Conservation (phyloP, 2,888 invertebrate genomes). For the Biston stratarius region DNA sequence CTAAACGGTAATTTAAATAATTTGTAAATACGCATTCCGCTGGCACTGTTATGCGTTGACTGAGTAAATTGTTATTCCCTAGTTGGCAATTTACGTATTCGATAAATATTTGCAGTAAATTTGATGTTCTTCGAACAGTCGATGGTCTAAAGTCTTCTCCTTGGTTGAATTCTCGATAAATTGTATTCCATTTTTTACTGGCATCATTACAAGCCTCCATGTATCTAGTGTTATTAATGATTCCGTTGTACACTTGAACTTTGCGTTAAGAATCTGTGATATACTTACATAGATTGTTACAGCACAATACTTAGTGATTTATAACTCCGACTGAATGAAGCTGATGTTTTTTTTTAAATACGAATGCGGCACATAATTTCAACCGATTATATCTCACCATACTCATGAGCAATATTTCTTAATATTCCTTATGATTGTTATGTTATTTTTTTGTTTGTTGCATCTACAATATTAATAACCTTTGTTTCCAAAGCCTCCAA, state of each 20-base stretch:
- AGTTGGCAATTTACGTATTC: conserved; percentile 27
- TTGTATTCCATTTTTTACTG: conserved; percentile 28
- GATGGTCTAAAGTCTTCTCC: neutral
- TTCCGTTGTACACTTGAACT: conserved; percentile 39
- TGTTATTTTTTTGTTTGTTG: conserved; percentile 4
- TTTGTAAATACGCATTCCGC: conserved; percentile 36
- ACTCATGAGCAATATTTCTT: conserved; percentile 11
- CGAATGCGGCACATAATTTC: neutral
- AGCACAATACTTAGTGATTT: conserved; percentile 38
- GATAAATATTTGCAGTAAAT: conserved; percentile 14
- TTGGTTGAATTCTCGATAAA: conserved; percentile 4
- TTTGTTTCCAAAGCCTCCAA: conserved; percentile 21
- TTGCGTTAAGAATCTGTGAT: conserved; percentile 38
- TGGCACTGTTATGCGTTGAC: conserved; percentile 16
- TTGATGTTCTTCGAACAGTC: conserved; percentile 4
- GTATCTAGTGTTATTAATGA: conserved; percentile 37
- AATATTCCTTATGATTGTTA: conserved; percentile 2
- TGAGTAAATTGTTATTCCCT: conserved; percentile 28
- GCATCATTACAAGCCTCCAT: conserved; percentile 39
- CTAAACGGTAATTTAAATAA: conserved; percentile 40
- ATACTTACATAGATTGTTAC: conserved; percentile 15
- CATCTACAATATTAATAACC: conserved; percentile 16
- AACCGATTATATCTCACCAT: conserved; percentile 19
- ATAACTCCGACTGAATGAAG: conserved; percentile 26
- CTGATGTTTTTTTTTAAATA: conserved; percentile 7